These are phyloP conservation scores for Temnothorax unifasciatus DNA, from an alignment of 2,888 invertebrate genomes.

Conservation along the genomic window DNA sequence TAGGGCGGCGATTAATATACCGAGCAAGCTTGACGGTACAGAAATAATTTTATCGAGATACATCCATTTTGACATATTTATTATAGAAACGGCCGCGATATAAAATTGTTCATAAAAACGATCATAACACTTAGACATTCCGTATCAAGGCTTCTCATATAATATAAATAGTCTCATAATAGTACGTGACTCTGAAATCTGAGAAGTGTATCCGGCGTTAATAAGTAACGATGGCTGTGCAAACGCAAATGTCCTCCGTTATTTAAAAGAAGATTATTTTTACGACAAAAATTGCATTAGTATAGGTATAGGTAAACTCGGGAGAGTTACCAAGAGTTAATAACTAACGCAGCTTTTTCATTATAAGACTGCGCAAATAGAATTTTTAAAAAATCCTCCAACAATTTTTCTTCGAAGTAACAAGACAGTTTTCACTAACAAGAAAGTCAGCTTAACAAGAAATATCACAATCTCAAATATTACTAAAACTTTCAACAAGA, in stretches of 20 bases:
- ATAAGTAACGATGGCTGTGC: constrained; percentile 16
- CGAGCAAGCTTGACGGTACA: neutral
- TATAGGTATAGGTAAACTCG: neutral
- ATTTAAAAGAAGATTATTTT: constrained; percentile 49
- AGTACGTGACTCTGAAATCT: neutral
- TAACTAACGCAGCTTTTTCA: neutral
- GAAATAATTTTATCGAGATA: neutral
- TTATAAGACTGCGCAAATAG: neutral
- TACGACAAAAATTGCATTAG: neutral
- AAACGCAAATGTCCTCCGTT: constrained; percentile 25
- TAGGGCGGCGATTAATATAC: neutral
- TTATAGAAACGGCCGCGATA: neutral
- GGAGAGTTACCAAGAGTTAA: neutral
- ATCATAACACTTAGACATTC: neutral
- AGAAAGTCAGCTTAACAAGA: neutral
- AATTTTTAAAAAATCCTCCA: constrained; percentile 10
- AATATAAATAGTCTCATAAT: constrained; percentile 30
- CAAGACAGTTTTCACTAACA: neutral
- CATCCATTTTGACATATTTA: neutral
- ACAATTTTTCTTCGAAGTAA: neutral
- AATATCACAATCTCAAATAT: too few relatives aligned
- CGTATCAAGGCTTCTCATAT: constrained; percentile 2
- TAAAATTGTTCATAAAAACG: neutral
- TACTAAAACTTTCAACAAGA: neutral
- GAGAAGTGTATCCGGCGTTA: constrained; percentile 12